These are phyloP conservation scores for Platygyra sinensis DNA, from an alignment of 64 coral and sea anemone genomes.

Conservation along the genomic window DNA sequence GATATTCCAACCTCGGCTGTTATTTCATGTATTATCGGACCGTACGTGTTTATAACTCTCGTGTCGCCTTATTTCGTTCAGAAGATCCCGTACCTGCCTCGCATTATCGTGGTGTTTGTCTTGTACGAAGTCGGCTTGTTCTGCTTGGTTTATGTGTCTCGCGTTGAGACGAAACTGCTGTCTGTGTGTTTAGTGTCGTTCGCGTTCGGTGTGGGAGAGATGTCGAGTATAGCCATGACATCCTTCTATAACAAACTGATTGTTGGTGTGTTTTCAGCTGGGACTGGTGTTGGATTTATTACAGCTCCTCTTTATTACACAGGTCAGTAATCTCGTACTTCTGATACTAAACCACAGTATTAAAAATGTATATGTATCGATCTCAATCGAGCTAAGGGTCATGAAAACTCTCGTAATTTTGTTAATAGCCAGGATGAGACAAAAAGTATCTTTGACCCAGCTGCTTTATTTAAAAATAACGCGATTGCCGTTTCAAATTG, in stretches of 20 bases:
- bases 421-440: no score
- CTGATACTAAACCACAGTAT: no score
- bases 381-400: no score
- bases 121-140: constrained; percentile 22
- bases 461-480: no score
- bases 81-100: constrained; percentile 34
- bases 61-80: constrained; percentile 53
- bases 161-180: constrained; percentile 26
- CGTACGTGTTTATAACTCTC: constrained; percentile 15
- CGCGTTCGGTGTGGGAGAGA: constrained; percentile 31
- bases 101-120: constrained; percentile 20
- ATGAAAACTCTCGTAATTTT: no score
- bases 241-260: constrained; percentile 37
- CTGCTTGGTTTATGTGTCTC: not conserved
- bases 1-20: constrained; percentile 48
- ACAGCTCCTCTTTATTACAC: constrained; percentile 50
- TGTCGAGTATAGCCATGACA: constrained; percentile 52
- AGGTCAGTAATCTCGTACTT: not conserved
- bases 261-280: constrained; percentile 51
- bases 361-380: no score
- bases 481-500: no score
- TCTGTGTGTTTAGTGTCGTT: constrained; percentile 37
- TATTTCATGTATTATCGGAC: constrained; percentile 29
- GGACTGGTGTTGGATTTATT: constrained; percentile 44
- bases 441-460: no score